Evolutionary conservation across 2,797 vertebrate species (phyloP), one percentile per base, ranked within the genome.

Genomic region (Pipistrellus pipistrellus): DNA sequence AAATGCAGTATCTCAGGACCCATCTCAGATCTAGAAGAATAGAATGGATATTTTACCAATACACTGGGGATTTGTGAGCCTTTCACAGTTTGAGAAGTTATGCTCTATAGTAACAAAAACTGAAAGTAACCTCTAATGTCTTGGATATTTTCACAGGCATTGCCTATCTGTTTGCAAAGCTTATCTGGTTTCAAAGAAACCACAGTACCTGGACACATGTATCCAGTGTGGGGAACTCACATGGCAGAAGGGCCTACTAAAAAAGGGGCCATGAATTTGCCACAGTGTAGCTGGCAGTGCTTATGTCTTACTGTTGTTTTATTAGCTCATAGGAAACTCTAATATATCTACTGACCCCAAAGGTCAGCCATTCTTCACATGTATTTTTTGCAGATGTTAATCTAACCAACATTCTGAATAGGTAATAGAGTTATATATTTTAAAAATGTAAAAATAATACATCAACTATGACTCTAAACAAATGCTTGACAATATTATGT

Each of bases 111-210:
- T 69, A 76, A 77, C 85, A 91, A 87, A 4, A n/a, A 51, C 48
- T 69, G 38, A 91, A 93, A 82, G 91, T 96, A 71, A 94, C 92
- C 91, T 76, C 62, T 88, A 75, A 57, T 91, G 15, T 96, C 85
- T 38, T 84, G 97, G 73, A 92, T 98, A 0, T 97, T 97, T 97
- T 95, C 75, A 69, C 98, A 99, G 99, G 99, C 94, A 99, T 99
- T 97, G 99, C 99, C 0, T 99, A 99, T 93, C 98, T 99, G 68
- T 99, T 99, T 97, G 99, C 99, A 99, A 99, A 98, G 99, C 99
- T 82, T 99, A 99, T 97, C 97, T 99, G 95, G 98, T 99, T 97
- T 99, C 99, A 96, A 99, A 99, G 97, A 99, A 99, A 97, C 99
- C 99, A 23, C 99, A 99, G 64, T 99, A 99, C 93, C 98, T 99